These are phyloP conservation scores for Apis cerana DNA, from an alignment of 1,140 invertebrate species.

Conservation along the genomic window DNA sequence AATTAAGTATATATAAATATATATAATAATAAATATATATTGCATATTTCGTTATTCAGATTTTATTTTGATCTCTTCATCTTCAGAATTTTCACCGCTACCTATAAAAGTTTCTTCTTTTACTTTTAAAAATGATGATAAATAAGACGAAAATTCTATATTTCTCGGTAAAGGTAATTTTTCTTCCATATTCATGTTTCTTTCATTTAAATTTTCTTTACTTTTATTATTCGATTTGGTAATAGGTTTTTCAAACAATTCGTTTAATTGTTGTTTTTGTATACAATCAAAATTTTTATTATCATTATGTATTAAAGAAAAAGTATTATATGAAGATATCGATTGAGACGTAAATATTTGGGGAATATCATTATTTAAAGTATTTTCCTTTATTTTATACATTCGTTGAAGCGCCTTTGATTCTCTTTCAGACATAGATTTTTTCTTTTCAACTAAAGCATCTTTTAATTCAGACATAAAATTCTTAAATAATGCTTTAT, in stretches of 20 bases:
- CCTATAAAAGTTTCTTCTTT: constrained; percentile 76
- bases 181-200: neutral
- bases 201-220: neutral
- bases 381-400: constrained; percentile 53
- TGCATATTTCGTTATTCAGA: neutral
- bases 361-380: neutral
- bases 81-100: constrained; percentile 78
- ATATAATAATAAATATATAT: neutral
- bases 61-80: constrained; percentile 33
- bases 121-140: constrained; percentile 55
- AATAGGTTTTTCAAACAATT: neutral
- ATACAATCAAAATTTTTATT: neutral
- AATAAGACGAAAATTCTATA: constrained; percentile 5
- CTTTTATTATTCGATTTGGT: neutral
- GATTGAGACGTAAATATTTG: constrained; percentile 45
- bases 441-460: constrained; percentile 76
- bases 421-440: constrained; percentile 76
- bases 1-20: neutral
- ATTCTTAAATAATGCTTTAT: constrained; percentile 72
- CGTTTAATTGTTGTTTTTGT: neutral
- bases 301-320: neutral
- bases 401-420: constrained; percentile 73
- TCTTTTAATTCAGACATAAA: constrained; percentile 79
- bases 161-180: constrained; percentile 40
- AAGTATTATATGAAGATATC: constrained; percentile 37